phyloP scores from a whole-genome alignment of 2,797 vertebrate species.

The Spinus pinus region DNA sequence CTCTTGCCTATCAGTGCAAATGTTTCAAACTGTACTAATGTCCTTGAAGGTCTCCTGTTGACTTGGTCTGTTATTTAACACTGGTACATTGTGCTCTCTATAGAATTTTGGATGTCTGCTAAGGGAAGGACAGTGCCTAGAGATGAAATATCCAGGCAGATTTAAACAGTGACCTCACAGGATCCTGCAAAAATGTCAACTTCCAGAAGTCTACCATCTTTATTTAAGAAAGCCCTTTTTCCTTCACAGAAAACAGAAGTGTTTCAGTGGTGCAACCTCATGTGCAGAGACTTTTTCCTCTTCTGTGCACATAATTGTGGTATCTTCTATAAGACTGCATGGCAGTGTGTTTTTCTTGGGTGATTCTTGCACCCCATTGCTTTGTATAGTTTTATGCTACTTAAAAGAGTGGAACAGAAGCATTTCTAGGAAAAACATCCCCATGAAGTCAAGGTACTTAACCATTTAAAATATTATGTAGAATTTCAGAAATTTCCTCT shows the following conservation, averaged over 20 bases:
- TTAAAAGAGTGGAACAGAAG: background rate
- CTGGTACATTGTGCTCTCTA: background rate
- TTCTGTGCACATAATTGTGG: fast-evolving
- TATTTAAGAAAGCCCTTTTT: background rate
- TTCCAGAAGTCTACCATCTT: background rate
- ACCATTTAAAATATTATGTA: background rate
- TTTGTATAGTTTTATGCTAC: background rate
- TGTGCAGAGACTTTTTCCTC: background rate
- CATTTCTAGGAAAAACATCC: background rate
- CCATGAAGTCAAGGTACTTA: background rate
- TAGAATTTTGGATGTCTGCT: background rate
- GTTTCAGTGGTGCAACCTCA: background rate
- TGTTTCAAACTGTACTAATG: background rate
- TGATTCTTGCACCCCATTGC: background rate
- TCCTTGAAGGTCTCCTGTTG: background rate
- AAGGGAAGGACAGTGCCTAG: background rate
- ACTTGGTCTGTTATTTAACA: background rate
- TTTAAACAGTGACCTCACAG: background rate
- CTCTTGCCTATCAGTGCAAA: background rate
- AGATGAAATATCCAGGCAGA: background rate
- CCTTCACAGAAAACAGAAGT: background rate
- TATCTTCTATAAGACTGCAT: background rate
- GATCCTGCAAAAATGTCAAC: background rate
- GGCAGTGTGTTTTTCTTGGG: background rate
- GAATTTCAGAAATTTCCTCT: background rate